Evolutionary conservation across 2,113 vertebrate genomes (phyloP).

Genomic region (Gallinago jamesoni): DNA sequence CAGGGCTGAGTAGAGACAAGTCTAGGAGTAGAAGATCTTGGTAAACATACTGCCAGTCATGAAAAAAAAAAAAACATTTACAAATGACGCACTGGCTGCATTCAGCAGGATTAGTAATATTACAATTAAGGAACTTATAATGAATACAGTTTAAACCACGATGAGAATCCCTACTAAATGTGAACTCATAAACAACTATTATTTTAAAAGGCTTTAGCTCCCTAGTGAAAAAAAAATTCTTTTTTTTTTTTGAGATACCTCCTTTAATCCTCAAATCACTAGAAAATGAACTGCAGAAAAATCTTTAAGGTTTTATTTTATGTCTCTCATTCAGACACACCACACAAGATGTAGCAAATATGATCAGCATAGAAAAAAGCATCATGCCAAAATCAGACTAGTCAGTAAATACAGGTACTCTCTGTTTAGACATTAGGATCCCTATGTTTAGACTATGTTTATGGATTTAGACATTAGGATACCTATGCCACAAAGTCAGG

Average conservation of each 20-base stretch:
- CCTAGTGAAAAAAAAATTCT: neutral
- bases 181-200: neutral
- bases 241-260: neutral
- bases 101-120: neutral
- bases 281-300: neutral
- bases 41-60: neutral
- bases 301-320: neutral
- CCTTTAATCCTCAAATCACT: neutral
- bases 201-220: neutral
- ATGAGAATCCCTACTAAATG: neutral
- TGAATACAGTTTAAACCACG: neutral
- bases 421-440: neutral
- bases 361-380: neutral
- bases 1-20: neutral
- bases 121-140: neutral
- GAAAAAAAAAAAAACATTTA: neutral
- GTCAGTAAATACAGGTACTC: neutral
- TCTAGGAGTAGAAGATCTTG: neutral
- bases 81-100: neutral
- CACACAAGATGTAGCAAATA: neutral
- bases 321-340: neutral
- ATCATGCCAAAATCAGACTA: neutral
- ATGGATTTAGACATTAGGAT: neutral
- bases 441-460: too few relatives aligned
- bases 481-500: neutral